These are phyloP conservation scores for Drosophila truncata DNA, from an alignment of 1,140 invertebrate genomes.

Conservation along the genomic window DNA sequence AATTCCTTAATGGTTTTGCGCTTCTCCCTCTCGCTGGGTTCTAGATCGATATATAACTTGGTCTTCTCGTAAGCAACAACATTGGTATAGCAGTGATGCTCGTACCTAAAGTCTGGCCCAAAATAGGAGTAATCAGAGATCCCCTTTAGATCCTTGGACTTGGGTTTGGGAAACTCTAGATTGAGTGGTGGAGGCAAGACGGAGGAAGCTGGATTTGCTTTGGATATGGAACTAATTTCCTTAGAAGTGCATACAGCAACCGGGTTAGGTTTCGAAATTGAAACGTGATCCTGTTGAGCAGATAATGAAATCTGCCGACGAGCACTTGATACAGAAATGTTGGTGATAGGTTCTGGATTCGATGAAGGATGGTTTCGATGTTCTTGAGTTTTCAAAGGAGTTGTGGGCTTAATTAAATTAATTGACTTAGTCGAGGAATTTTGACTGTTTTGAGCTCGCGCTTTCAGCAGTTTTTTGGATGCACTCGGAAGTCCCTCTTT, in stretches of 20 bases:
- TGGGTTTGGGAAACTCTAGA: background rate
- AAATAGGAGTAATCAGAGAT: background rate
- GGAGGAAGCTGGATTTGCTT: background rate
- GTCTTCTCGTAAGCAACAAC: background rate
- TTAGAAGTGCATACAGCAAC: no score
- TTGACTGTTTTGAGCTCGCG: background rate
- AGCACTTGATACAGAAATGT: background rate
- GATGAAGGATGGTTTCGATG: background rate
- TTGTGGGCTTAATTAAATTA: background rate
- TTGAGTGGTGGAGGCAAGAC: background rate
- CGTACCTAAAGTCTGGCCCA: background rate
- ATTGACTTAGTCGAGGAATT: no score
- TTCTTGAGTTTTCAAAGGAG: no score
- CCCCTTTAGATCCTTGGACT: background rate
- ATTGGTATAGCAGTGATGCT: slow-evolving; percentile 13
- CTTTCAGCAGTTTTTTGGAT: background rate
- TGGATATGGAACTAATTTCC: background rate
- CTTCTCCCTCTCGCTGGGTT: background rate
- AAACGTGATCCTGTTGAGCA: background rate
- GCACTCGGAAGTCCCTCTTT: background rate
- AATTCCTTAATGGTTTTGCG: slow-evolving; percentile 2
- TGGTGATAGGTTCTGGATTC: no score
- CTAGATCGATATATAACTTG: background rate
- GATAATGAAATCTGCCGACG: background rate
- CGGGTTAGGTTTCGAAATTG: no score